Evolutionary conservation across 92 coral and sea anemone genomes (phyloP), one percentile per base, ranked within the genome.

Genomic region (Paragorgia papillata): DNA sequence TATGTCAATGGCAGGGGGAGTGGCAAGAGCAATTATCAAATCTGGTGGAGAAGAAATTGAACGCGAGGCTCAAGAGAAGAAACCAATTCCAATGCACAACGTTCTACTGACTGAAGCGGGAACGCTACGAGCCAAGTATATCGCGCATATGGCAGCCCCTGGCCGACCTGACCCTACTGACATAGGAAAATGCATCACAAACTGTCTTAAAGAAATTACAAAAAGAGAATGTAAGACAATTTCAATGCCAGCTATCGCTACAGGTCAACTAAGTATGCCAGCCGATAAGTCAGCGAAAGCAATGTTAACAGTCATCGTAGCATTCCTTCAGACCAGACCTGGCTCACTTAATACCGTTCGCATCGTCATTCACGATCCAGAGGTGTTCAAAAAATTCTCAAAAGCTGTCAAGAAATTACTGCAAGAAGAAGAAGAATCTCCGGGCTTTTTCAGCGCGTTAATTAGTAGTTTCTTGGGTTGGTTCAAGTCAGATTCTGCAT

Each of bases 231-330:
- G 90, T 24, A 56, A 62, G 9, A 84, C 93, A 0, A 84, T 89
- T 21, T 79, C 93, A 13, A 48, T 91, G 7, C 97, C 94, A 25
- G 97, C 97, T 3, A 40, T 91, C 8, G 93, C 91, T 14, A 89
- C 93, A 12, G 97, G 93, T 39, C 70, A 58, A 15, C 61, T 66
- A 3, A 32, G 74, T 7, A 64, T 73, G 1, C 46, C 20, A 0
- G 77, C 84, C 2, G 73, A 86, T 62, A 76, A 83, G n/a, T 76
- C 85, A 7, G 89, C 91, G 0, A 80, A 86, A 43, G 79, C 83
- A 17, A 62, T 88, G 41, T 21, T 91, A 54, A 31, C 87, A 15
- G 90, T 89, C 24, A 49, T 91, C 26, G 68, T 57, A 20, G 80
- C 65, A 62, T 88, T 88, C 74, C 75, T 84, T 34, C 82, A 74